A percentile compares a stretch with the other conserved stretches of the same genome.
These are phyloP conservation scores for Lacerta bilineata DNA, from an alignment of 2,797 vertebrate genomes.

Conservation along the genomic window DNA sequence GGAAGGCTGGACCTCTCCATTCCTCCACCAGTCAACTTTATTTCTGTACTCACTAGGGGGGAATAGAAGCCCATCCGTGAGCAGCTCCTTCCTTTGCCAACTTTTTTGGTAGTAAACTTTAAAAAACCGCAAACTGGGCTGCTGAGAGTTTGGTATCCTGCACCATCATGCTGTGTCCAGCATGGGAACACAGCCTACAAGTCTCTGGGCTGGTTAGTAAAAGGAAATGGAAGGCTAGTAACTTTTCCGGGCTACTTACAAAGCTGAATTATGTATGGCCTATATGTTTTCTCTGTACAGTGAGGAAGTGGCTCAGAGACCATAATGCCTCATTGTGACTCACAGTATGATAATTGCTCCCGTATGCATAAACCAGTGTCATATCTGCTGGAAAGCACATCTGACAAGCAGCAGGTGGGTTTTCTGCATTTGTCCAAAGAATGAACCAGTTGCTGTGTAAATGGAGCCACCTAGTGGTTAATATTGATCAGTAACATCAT, in stretches of 20 bases:
- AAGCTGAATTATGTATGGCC: background rate
- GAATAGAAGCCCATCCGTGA: too few species aligned
- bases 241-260: background rate
- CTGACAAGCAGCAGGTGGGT: background rate
- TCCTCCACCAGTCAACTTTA: too few species aligned
- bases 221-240: background rate
- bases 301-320: background rate
- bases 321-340: background rate
- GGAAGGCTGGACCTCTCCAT: too few species aligned
- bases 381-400: background rate
- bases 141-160: too few species aligned
- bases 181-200: background rate
- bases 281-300: background rate
- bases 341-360: background rate
- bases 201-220: background rate
- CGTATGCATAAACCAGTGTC: background rate
- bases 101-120: too few species aligned
- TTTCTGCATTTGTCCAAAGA: background rate
- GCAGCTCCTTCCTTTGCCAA: too few species aligned
- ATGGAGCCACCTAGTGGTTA: slow-evolving; percentile 37
- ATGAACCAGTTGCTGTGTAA: background rate
- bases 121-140: too few species aligned
- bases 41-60: too few species aligned
- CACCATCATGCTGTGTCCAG: background rate
- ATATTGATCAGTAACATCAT: background rate